Conservation (phyloP, 2,888 invertebrate species). For the Lapara coniferarum region DNA sequence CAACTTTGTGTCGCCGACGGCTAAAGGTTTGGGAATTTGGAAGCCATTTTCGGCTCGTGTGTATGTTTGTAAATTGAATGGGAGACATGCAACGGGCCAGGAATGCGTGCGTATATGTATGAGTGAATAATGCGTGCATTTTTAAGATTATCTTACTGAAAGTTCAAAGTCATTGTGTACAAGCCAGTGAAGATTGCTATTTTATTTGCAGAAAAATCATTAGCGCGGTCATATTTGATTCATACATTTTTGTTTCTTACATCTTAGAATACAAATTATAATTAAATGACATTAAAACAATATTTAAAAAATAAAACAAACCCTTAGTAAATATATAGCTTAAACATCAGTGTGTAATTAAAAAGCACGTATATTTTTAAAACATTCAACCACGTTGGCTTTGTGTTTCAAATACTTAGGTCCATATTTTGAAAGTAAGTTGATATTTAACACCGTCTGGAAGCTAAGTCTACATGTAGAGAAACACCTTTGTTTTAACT, state of each 20-base stretch:
- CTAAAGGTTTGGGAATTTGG: slow-evolving; percentile 52
- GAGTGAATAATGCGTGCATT: slow-evolving; percentile 18
- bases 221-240: background rate
- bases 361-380: slow-evolving; percentile 27
- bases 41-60: slow-evolving; percentile 54
- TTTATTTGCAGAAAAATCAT: background rate
- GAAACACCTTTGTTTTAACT: background rate
- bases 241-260: too few relatives aligned
- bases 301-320: background rate
- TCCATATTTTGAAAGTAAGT: slow-evolving; percentile 6
- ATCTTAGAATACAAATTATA: background rate
- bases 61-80: slow-evolving; percentile 35
- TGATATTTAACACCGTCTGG: background rate
- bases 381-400: slow-evolving; percentile 15
- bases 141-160: slow-evolving; percentile 13
- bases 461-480: background rate
- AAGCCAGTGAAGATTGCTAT: background rate
- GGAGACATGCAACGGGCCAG: slow-evolving; percentile 29
- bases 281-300: too few relatives aligned
- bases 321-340: slow-evolving; percentile 6
- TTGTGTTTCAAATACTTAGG: background rate
- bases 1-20: slow-evolving; percentile 64
- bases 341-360: slow-evolving; percentile 20
- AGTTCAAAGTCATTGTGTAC: slow-evolving; percentile 6
- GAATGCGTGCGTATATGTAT: slow-evolving; percentile 19